Evolutionary conservation across 2,888 invertebrate genomes (phyloP).

Genomic region (Drosophila gaucha): DNA sequence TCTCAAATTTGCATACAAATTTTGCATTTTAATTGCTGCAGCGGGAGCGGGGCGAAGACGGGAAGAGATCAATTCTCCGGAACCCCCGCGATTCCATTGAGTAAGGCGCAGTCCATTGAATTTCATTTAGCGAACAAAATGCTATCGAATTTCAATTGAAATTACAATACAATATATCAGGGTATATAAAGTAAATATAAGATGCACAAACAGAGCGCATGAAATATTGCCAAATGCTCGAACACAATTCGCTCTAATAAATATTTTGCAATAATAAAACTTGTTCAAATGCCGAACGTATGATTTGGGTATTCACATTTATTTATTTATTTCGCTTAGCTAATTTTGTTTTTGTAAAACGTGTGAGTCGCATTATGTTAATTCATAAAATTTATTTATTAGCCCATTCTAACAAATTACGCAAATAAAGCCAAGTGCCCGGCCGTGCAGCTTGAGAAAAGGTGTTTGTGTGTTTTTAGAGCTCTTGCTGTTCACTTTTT

Average conservation of each 20-base stretch:
- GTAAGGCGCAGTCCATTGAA: slow-evolving; percentile 56
- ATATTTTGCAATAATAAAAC: slow-evolving; percentile 23
- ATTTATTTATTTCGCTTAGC: slow-evolving; percentile 11
- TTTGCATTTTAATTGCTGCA: slow-evolving; percentile 44
- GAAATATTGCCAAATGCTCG: slow-evolving; percentile 52
- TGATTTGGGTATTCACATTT: slow-evolving; percentile 5
- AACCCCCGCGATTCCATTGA: slow-evolving; percentile 15
- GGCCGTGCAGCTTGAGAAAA: slow-evolving; percentile 3
- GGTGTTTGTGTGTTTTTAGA: slow-evolving; percentile 17
- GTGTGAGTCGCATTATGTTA: slow-evolving; percentile 35
- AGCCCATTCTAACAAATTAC: slow-evolving; percentile 35
- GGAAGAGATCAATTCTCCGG: not conserved
- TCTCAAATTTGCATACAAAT: slow-evolving; percentile 19
- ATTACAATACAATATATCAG: slow-evolving; percentile 59
- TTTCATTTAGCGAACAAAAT: slow-evolving; percentile 69
- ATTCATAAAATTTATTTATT: slow-evolving; percentile 49
- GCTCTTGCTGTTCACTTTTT: not conserved
- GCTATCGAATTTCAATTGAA: slow-evolving; percentile 59
- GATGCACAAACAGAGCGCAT: slow-evolving; percentile 40
- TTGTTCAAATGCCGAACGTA: slow-evolving; percentile 19
- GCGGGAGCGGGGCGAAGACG: not conserved
- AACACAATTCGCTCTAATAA: slow-evolving; percentile 21
- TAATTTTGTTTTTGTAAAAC: slow-evolving; percentile 27
- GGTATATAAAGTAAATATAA: slow-evolving; percentile 31
- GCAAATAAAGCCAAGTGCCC: slow-evolving; percentile 42